These are phyloP conservation scores for Boloria selene DNA, from an alignment of 2,888 invertebrate species.

Conservation along the genomic window DNA sequence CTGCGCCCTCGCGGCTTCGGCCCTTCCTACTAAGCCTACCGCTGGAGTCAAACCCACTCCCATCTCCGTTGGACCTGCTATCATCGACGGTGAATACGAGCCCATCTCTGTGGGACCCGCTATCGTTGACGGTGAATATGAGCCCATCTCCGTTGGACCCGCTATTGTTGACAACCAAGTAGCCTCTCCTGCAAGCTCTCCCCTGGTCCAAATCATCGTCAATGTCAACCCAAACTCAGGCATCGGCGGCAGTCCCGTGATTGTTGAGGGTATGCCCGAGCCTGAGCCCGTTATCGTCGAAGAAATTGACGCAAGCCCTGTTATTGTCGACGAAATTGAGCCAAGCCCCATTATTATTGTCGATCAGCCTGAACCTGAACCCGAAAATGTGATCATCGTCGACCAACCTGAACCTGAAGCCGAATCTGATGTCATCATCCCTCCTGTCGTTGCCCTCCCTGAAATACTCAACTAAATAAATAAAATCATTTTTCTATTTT, in stretches of 20 bases:
- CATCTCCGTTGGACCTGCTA: slow-evolving; percentile 25
- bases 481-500: no score
- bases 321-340: neutral
- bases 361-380: neutral
- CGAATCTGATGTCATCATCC: no score
- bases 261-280: neutral
- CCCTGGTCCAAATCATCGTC: slow-evolving; percentile 46
- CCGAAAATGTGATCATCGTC: neutral
- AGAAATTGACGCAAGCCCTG: neutral
- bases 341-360: slow-evolving; percentile 1
- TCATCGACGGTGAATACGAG: slow-evolving; percentile 8
- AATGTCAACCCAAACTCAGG: slow-evolving; percentile 37
- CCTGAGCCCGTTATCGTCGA: neutral
- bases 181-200: slow-evolving; percentile 27
- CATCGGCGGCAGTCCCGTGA: slow-evolving; percentile 14
- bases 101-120: slow-evolving; percentile 15
- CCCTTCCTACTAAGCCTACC: neutral
- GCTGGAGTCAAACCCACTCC: neutral
- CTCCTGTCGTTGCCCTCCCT: slow-evolving; percentile 6
- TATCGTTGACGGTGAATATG: slow-evolving; percentile 10
- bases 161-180: slow-evolving; percentile 11
- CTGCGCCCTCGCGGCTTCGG: slow-evolving; percentile 46
- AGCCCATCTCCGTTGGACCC: no score
- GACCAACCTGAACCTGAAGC: neutral
- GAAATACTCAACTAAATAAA: slow-evolving; percentile 13